Conservation (phyloP, 2,113 vertebrate species). For the Ornithorhynchus anatinus region DNA sequence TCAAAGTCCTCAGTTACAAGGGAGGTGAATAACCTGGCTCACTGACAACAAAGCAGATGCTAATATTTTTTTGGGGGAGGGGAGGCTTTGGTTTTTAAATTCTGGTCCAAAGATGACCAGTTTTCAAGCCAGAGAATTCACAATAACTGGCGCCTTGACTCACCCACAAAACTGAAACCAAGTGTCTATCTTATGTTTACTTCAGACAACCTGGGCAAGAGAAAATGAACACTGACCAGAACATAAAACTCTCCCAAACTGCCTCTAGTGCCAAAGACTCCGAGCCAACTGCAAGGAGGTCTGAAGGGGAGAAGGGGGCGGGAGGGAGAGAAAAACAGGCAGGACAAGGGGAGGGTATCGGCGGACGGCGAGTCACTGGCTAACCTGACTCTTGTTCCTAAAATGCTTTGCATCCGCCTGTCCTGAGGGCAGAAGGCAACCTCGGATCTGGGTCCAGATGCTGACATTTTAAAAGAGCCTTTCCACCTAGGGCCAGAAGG, state of each 20-base stretch:
- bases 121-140: not conserved
- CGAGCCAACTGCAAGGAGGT: not conserved
- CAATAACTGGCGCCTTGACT: slow-evolving; percentile 15
- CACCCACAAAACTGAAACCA: not conserved
- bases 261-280: not conserved
- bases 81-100: slow-evolving; percentile 19
- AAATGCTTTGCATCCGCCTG: not conserved
- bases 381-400: not conserved
- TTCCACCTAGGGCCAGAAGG: slow-evolving; percentile 49
- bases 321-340: not conserved
- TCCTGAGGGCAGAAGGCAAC: not conserved
- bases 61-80: slow-evolving; percentile 4
- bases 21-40: not conserved
- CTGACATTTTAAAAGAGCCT: slow-evolving; percentile 33
- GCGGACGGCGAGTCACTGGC: not conserved
- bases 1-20: slow-evolving; percentile 1
- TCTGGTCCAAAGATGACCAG: not conserved
- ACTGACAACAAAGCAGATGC: not conserved
- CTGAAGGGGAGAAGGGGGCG: not conserved
- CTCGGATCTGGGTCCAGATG: not conserved
- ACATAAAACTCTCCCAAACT: not conserved
- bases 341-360: not conserved
- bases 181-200: not conserved
- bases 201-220: not conserved
- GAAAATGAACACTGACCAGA: not conserved